These are phyloP conservation scores for Lysiphlebus fabarum DNA, from an alignment of 1,140 invertebrate species.

Conservation along the genomic window DNA sequence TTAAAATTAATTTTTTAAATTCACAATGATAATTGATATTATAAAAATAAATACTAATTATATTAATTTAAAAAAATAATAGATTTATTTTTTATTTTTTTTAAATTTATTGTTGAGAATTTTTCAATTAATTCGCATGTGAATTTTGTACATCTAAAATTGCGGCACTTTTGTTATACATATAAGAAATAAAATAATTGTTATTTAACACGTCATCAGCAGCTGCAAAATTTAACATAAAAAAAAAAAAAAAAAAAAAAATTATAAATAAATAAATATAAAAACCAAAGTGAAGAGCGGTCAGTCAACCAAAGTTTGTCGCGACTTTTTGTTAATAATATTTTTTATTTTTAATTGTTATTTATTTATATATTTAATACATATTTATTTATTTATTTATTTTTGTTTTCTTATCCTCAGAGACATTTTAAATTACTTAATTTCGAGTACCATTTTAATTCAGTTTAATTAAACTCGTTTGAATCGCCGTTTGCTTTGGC, in stretches of 20 bases:
- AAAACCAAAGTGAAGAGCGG: too few species aligned
- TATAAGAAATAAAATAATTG: constrained; percentile 16
- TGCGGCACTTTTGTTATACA: too few species aligned
- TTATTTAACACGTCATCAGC: constrained; percentile 20
- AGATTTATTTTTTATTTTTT: too few species aligned
- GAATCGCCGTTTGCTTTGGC: constrained; percentile 13
- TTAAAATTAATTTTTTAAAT: too few species aligned
- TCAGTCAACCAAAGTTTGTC: too few species aligned
- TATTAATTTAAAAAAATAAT: too few species aligned
- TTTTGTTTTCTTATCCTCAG: constrained; percentile 10
- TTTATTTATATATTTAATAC: constrained; percentile 30
- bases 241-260: too few species aligned
- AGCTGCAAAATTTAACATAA: constrained; percentile 27
- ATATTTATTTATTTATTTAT: constrained; percentile 14
- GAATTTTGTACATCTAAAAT: background rate
- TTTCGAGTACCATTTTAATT: constrained; percentile 17
- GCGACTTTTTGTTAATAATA: too few species aligned
- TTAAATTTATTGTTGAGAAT: too few species aligned
- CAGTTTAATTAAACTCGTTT: constrained; percentile 17
- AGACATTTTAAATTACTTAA: constrained; percentile 11
- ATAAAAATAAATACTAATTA: too few species aligned
- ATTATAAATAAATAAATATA: background rate
- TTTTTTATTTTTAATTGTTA: constrained; percentile 26
- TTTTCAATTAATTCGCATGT: too few species aligned
- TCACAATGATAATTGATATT: too few species aligned